phyloP scores from a whole-genome alignment of 1,140 invertebrate species.

The Zaprionus lachaisei region DNA sequence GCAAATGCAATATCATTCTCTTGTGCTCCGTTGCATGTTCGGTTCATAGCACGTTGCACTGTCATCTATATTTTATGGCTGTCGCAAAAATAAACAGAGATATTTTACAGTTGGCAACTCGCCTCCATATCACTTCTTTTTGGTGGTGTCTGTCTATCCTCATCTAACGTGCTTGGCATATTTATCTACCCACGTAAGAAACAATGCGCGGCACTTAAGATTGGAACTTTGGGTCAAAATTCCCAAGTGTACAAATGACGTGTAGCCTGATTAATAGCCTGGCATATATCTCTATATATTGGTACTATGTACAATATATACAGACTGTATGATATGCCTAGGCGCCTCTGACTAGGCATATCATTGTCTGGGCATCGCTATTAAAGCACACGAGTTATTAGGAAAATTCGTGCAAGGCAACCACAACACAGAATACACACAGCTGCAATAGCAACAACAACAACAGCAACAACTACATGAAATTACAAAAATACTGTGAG shows the following conservation, averaged over 20 bases:
- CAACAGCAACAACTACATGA: slow-evolving; percentile 33
- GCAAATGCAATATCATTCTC: slow-evolving; percentile 18
- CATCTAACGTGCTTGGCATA: slow-evolving; percentile 44
- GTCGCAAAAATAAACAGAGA: slow-evolving; percentile 26
- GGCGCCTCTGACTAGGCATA: slow-evolving; percentile 16
- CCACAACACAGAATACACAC: not conserved
- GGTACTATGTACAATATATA: not conserved
- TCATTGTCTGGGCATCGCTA: slow-evolving; percentile 43
- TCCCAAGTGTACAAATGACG: slow-evolving; percentile 11
- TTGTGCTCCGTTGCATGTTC: not conserved
- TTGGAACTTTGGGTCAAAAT: slow-evolving; percentile 20
- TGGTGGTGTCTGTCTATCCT: slow-evolving; percentile 2
- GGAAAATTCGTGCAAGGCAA: slow-evolving; percentile 57
- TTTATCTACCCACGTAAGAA: slow-evolving; percentile 26
- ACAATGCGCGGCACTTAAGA: not conserved
- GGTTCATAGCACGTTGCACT: slow-evolving; percentile 52
- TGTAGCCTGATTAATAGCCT: slow-evolving; percentile 50
- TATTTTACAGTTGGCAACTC: slow-evolving; percentile 16
- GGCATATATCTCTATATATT: slow-evolving; percentile 41
- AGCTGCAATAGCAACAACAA: slow-evolving; percentile 32
- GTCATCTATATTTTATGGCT: slow-evolving; percentile 7
- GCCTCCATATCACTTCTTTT: slow-evolving; percentile 1
- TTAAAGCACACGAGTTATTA: slow-evolving; percentile 65
- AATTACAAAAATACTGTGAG: slow-evolving; percentile 28
- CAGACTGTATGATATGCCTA: slow-evolving; percentile 14